Evolutionary conservation across 2,888 invertebrate species (phyloP), one percentile per base, ranked within the genome.

Genomic region (Conistra vaccinii): DNA sequence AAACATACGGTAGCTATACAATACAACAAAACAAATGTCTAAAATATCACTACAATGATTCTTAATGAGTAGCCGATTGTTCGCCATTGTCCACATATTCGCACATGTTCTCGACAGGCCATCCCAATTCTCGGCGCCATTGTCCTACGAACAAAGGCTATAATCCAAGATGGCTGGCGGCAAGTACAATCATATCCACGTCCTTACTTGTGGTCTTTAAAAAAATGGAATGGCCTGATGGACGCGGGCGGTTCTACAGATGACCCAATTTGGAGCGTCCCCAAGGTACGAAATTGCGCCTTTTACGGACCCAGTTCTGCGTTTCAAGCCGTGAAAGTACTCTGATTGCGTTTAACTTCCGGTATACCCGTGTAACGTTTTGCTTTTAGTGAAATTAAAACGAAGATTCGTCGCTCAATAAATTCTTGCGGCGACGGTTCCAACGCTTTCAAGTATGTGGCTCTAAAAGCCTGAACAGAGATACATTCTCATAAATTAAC

Each of bases 111-210:
- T 90, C 88, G 90, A 88, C 87, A 87, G 88, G 84, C 89, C 91
- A 93, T 94, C 93, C 94, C 92, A 93, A 93, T 95, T 93, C 92
- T 88, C 92, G 91, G 87, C 87, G 89, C 93, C 90, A 93, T 95
- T 95, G 95, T 95, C 88, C 90, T 85, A 80, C 87, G 86, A 93
- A 95, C 94, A 95, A 95, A 91, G 93, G 90, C 89, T 82, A 87
- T 87, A 88, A 88, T 84, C 84, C 87, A 91, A 93, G 89, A 92
- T 91, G 90, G 91, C 90, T 87, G 84, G 85, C 87, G 76, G 73
- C 76, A 80, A 84, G 73, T 79, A 89, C 85, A 88, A 81, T 87
- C 83, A 76, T 79, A 81, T 71, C 75, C 80, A 80, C 85, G 86
- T 87, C 86, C 86, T 89, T 87, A 78, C 73, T 80, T 35, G 73